A percentile compares a stretch with the other conserved stretches of the same genome.
Evolutionary conservation across 2,797 vertebrate genomes (phyloP).

Genomic region (Sebastes paucispinis): DNA sequence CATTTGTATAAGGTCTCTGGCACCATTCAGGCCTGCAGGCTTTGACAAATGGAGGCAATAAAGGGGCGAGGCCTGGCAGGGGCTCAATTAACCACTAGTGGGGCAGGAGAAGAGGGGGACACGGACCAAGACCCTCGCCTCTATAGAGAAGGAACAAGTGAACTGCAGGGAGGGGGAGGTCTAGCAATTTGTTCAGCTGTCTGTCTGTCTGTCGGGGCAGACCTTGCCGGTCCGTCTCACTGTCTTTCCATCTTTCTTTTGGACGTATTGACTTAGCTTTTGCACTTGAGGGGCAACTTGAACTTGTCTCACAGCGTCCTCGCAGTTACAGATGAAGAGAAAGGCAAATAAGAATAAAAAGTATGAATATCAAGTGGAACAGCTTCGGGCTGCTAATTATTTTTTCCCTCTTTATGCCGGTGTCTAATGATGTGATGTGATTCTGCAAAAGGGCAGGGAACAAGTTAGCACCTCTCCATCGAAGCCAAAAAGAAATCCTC

Average conservation of each 20-base stretch:
- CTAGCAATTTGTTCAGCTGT: slow-evolving; percentile 81
- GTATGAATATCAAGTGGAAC: not conserved
- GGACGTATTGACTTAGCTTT: slow-evolving; percentile 45
- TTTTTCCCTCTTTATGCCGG: not conserved
- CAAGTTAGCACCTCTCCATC: not conserved
- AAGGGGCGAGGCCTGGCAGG: slow-evolving; percentile 80
- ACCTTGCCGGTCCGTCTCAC: slow-evolving; percentile 41
- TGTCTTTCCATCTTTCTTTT: slow-evolving; percentile 51
- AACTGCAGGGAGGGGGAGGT: slow-evolving; percentile 73
- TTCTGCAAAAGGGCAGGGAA: not conserved
- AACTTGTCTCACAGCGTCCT: slow-evolving; percentile 25
- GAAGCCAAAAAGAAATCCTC: slow-evolving; percentile 44
- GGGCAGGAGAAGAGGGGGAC: slow-evolving; percentile 69
- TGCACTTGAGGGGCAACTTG: slow-evolving; percentile 37
- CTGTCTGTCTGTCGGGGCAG: slow-evolving; percentile 60
- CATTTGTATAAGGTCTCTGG: slow-evolving; percentile 83
- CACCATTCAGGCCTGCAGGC: slow-evolving; percentile 78
- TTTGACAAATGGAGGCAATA: slow-evolving; percentile 84
- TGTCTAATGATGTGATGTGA: slow-evolving; percentile 1
- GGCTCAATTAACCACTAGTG: slow-evolving; percentile 80
- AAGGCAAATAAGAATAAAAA: slow-evolving; percentile 17
- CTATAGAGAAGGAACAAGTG: slow-evolving; percentile 76
- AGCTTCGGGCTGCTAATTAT: not conserved
- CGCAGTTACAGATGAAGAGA: slow-evolving; percentile 19
- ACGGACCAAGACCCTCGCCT: slow-evolving; percentile 69